Evolutionary conservation across 2,797 vertebrate genomes (phyloP).

Genomic region (Notamacropus eugenii): DNA sequence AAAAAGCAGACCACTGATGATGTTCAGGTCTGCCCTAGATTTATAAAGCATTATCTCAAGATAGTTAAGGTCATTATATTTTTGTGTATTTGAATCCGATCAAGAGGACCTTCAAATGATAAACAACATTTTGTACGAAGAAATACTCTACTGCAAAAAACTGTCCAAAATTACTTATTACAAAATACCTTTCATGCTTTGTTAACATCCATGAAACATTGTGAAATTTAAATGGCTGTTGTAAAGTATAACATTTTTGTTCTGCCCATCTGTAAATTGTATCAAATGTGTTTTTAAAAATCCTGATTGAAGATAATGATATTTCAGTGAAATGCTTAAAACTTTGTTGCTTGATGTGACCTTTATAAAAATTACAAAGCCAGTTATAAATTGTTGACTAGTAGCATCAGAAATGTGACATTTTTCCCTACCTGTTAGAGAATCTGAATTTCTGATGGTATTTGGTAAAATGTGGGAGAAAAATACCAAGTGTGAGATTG

Average conservation of each 20-base stretch:
- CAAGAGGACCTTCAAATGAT: not conserved
- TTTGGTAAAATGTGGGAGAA: slow-evolving; percentile 12
- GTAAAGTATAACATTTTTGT: not conserved
- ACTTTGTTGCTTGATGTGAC: slow-evolving; percentile 52
- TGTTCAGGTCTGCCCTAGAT: accelerated
- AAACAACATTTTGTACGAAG: not conserved
- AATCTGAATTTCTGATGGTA: slow-evolving; percentile 4
- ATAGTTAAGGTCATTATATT: not conserved
- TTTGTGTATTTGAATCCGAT: not conserved
- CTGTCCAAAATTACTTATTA: not conserved
- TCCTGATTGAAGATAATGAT: slow-evolving; percentile 21
- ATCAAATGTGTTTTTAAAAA: not conserved
- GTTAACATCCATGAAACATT: not conserved
- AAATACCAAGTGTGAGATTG: slow-evolving; percentile 18
- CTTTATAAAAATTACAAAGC: slow-evolving; percentile 62
- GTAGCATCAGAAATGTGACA: slow-evolving; percentile 41
- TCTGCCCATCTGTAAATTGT: not conserved
- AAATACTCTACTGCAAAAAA: not conserved
- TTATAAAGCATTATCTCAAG: accelerated
- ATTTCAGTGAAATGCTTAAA: slow-evolving; percentile 10
- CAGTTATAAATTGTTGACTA: slow-evolving; percentile 41
- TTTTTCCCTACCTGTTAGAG: slow-evolving; percentile 41
- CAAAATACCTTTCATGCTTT: not conserved
- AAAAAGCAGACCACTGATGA: not conserved
- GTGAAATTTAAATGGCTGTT: slow-evolving; percentile 17